A percentile compares a stretch with the other conserved stretches of the same genome.
phyloP scores from a whole-genome alignment of 2,888 invertebrate species.

The Caenorhabditis drosophilae region DNA sequence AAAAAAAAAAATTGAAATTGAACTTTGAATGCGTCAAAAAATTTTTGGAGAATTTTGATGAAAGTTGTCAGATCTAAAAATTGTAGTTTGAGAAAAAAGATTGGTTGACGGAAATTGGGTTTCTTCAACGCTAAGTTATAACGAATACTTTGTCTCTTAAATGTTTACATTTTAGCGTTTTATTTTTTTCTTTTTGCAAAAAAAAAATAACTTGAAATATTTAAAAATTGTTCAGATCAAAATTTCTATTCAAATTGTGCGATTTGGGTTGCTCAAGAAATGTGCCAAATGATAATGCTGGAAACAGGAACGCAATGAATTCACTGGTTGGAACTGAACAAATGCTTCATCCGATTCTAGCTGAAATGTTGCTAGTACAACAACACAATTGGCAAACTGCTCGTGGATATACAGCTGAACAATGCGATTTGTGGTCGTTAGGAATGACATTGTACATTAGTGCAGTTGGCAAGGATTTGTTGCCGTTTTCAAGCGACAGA shows the following conservation, averaged over 20 bases:
- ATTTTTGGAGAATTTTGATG: too few species aligned
- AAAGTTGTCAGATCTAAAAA: too few species aligned
- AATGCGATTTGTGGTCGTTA: constrained; percentile 44
- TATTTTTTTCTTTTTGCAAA: too few species aligned
- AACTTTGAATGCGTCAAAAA: too few species aligned
- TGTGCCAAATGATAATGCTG: constrained; percentile 8
- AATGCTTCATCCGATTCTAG: constrained; percentile 36
- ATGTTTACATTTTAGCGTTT: too few species aligned
- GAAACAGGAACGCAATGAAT: constrained; percentile 23
- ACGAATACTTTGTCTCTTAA: too few species aligned
- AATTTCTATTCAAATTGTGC: constrained; percentile 42
- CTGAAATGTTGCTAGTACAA: constrained; percentile 13
- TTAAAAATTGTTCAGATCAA: too few species aligned
- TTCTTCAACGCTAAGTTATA: too few species aligned
- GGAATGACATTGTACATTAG: constrained; percentile 41
- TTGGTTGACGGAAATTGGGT: too few species aligned
- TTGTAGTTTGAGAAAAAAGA: too few species aligned
- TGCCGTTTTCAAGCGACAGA: constrained; percentile 14
- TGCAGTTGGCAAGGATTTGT: constrained; percentile 33
- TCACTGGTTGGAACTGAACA: constrained; percentile 44
- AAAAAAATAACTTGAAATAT: too few species aligned
- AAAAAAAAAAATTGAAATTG: too few species aligned
- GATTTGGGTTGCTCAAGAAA: constrained; percentile 40
- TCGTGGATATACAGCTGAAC: constrained; percentile 24
- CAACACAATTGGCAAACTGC: constrained; percentile 24